Evolutionary conservation across 1,140 invertebrate species (phyloP).

Genomic region (Maniola jurtina): DNA sequence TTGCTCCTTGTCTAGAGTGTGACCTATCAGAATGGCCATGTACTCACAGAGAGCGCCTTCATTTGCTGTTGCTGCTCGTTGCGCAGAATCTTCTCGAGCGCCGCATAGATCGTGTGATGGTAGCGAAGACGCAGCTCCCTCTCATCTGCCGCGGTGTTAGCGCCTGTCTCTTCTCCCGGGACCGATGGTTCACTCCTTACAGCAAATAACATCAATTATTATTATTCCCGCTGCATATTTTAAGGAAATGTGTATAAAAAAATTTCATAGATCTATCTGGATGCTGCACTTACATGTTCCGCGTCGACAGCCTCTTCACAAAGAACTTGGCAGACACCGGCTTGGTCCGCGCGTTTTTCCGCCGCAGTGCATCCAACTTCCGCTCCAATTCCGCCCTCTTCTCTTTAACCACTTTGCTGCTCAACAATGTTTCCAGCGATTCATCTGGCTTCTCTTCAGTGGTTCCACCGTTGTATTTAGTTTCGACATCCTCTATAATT

Average conservation of each 20-base stretch:
- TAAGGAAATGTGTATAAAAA: too few species aligned
- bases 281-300: conserved; percentile 86
- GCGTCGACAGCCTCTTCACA: conserved; percentile 88
- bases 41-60: conserved; percentile 78
- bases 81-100: conserved; percentile 89
- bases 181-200: conserved; percentile 40
- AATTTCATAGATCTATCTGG: too few species aligned
- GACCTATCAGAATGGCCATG: neutral
- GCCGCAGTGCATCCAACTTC: conserved; percentile 89
- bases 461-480: conserved; percentile 69
- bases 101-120: conserved; percentile 87
- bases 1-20: neutral
- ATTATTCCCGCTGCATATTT: neutral
- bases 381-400: conserved; percentile 91
- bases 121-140: conserved; percentile 91
- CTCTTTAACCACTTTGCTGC: conserved; percentile 87
- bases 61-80: conserved; percentile 88
- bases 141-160: conserved; percentile 82
- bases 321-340: conserved; percentile 85
- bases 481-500: conserved; percentile 38
- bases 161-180: conserved; percentile 41
- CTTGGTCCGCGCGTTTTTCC: conserved; percentile 91
- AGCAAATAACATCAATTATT: neutral
- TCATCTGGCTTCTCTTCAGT: conserved; percentile 72
- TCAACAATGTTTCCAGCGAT: conserved; percentile 88